Conservation (phyloP, 1,140 invertebrate species). For the Phymastichus coffea region DNA sequence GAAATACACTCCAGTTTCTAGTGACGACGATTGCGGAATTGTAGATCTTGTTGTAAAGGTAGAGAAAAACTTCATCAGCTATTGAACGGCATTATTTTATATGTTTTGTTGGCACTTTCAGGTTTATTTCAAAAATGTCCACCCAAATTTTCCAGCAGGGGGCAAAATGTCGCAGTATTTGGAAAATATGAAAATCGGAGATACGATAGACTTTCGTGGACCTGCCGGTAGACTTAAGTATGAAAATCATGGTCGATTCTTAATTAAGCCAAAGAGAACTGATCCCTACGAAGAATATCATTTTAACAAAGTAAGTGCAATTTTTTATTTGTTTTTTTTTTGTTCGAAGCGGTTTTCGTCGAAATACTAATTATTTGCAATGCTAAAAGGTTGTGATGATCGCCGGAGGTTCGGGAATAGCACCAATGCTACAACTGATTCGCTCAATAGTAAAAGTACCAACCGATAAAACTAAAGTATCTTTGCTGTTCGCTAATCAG, state of each 20-base stretch:
- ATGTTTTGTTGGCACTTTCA: conserved; percentile 47
- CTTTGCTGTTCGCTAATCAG: conserved; percentile 94
- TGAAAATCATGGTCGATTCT: conserved; percentile 75
- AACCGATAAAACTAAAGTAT: conserved; percentile 77
- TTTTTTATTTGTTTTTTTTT: not conserved
- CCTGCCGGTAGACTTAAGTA: conserved; percentile 88
- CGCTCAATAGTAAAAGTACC: conserved; percentile 73
- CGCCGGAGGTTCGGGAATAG: conserved; percentile 84
- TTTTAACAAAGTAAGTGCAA: not conserved
- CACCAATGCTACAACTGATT: conserved; percentile 94
- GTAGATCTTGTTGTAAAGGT: conserved; percentile 97
- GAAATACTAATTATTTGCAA: conserved; percentile 32
- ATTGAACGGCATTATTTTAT: not conserved
- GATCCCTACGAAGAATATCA: conserved; percentile 71
- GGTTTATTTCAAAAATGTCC: conserved; percentile 95
- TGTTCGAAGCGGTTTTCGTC: too few relatives aligned
- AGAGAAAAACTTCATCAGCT: conserved; percentile 31
- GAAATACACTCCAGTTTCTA: conserved; percentile 96
- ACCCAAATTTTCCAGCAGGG: conserved; percentile 97
- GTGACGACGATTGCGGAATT: conserved; percentile 91
- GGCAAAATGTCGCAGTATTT: conserved; percentile 96
- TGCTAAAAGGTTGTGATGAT: conserved; percentile 47
- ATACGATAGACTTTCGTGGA: conserved; percentile 91
- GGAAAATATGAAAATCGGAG: conserved; percentile 86
- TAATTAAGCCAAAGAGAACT: conserved; percentile 88